phyloP scores from a whole-genome alignment of 2,888 invertebrate genomes.

The Candidula unifasciata region DNA sequence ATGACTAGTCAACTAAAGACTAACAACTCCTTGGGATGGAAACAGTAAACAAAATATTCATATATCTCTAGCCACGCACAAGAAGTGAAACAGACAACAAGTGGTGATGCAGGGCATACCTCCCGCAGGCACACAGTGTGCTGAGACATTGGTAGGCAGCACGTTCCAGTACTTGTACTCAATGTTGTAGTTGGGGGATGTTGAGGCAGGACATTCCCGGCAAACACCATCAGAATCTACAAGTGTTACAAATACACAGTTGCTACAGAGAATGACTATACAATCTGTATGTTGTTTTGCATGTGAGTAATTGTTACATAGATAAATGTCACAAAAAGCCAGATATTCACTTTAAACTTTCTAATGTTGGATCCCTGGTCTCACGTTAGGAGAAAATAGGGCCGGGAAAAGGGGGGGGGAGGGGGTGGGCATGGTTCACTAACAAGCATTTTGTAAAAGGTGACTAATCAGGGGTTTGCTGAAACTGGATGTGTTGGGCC shows the following conservation, averaged over 20 bases:
- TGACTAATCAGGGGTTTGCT: too few species aligned
- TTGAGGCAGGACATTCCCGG: constrained; percentile 72
- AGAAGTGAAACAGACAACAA: neutral
- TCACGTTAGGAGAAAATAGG: too few species aligned
- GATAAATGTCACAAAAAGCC: too few species aligned
- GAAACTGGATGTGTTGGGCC: too few species aligned
- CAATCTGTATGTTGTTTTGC: neutral
- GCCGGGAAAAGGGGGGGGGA: too few species aligned
- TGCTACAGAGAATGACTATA: neutral
- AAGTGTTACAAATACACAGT: neutral
- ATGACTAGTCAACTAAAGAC: too few species aligned
- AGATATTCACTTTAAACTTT: too few species aligned
- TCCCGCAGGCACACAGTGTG: constrained; percentile 77
- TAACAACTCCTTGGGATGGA: too few species aligned
- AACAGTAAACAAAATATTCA: neutral
- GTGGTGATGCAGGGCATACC: constrained; percentile 59
- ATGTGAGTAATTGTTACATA: too few species aligned
- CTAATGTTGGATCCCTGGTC: too few species aligned
- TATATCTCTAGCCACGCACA: neutral
- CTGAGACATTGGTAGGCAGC: constrained; percentile 78
- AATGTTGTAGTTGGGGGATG: constrained; percentile 80
- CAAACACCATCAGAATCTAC: constrained; percentile 56
- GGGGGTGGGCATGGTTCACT: too few species aligned
- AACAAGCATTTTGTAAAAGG: too few species aligned
- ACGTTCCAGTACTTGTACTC: constrained; percentile 79